A percentile compares a stretch with the other conserved stretches of the same genome.
phyloP scores from a whole-genome alignment of 53 echinoderm and acorn worm species.

The Crossaster papposus region DNA sequence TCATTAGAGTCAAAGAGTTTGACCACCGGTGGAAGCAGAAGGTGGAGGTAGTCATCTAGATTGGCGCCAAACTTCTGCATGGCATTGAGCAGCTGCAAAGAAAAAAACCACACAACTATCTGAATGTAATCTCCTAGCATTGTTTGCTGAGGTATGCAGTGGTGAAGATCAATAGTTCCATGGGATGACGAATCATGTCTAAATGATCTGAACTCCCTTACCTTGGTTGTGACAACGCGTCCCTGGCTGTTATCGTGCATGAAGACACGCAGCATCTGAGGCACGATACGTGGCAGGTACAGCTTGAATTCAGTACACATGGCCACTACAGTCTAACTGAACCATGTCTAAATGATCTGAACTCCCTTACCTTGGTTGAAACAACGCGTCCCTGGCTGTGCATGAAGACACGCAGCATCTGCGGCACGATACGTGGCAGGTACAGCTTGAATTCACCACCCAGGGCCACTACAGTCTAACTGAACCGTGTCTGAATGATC shows the following conservation, averaged over 20 bases:
- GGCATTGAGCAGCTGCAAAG: conserved; percentile 72
- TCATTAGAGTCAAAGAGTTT: conserved; percentile 94
- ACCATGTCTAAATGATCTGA: no score
- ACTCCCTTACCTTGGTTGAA: conserved; percentile 90
- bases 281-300: conserved; percentile 89
- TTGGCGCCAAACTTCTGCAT: conserved; percentile 99
- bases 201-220: conserved; percentile 53
- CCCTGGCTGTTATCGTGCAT: conserved; percentile 76
- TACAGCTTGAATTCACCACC: conserved; percentile 70
- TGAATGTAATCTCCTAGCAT: not conserved
- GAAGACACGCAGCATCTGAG: no score
- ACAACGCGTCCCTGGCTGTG: conserved; percentile 87
- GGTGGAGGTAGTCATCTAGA: conserved; percentile 92
- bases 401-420: conserved; percentile 99
- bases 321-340: no score
- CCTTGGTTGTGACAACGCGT: conserved; percentile 88
- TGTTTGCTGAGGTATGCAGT: no score
- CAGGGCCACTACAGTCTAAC: no score
- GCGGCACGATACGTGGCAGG: conserved; percentile 88
- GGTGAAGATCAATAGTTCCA: no score
- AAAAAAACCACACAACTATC: not conserved
- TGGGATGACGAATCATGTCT: no score
- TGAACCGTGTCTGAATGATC: no score
- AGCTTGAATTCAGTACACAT: conserved; percentile 54
- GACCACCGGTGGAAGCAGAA: conserved; percentile 91